Evolutionary conservation across 2,888 invertebrate species (phyloP).

Genomic region (Hypselothyrea guttata): DNA sequence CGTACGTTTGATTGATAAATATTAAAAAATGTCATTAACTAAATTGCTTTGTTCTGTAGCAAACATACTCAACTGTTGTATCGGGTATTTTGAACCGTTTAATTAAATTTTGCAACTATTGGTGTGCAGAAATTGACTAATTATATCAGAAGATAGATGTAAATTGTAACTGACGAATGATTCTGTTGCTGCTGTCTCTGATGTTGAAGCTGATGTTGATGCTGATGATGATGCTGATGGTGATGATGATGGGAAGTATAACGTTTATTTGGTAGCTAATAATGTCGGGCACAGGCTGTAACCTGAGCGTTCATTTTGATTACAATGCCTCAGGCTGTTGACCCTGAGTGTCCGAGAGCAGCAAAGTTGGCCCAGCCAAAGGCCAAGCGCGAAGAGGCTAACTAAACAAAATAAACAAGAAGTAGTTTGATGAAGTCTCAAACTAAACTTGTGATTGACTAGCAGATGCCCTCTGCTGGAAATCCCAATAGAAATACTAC

Average conservation of each 20-base stretch:
- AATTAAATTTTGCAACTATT: constrained; percentile 11
- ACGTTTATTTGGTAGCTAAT: constrained; percentile 5
- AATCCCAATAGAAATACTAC: too few relatives aligned
- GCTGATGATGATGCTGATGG: not conserved
- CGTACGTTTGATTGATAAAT: constrained; percentile 43
- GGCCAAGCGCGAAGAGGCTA: constrained; percentile 7
- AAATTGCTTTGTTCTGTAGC: constrained; percentile 30
- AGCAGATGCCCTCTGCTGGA: not conserved
- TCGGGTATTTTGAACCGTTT: not conserved
- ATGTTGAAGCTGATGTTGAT: constrained; percentile 1
- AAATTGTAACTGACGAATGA: not conserved
- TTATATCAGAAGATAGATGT: constrained; percentile 2
- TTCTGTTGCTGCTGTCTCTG: not conserved
- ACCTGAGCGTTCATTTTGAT: constrained; percentile 11
- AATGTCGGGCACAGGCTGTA: constrained; percentile 7
- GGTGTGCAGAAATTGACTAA: not conserved
- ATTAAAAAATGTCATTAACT: constrained; percentile 42
- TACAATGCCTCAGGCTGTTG: not conserved
- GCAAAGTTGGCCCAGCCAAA: not conserved
- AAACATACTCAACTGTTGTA: not conserved
- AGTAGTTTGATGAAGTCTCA: too few relatives aligned
- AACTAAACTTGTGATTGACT: not conserved
- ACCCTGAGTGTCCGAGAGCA: not conserved
- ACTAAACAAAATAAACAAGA: constrained; percentile 7
- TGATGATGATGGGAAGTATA: not conserved